phyloP scores from a whole-genome alignment of 2,888 invertebrate species.

The Barypeithes pellucidus region DNA sequence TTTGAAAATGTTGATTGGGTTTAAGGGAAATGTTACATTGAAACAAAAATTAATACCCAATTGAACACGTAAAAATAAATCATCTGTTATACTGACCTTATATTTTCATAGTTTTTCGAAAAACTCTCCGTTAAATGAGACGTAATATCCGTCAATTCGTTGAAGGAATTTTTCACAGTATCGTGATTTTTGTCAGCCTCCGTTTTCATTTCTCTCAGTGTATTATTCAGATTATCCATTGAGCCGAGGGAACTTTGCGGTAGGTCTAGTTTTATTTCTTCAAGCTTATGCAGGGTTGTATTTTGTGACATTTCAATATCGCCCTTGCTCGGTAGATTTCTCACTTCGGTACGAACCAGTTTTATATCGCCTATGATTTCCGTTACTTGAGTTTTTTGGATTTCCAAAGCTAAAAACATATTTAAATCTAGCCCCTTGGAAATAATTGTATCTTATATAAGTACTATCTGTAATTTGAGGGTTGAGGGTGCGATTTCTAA shows the following conservation, averaged over 20 bases:
- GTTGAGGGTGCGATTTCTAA: no score
- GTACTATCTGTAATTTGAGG: no score
- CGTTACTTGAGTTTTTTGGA: slow-evolving; percentile 64
- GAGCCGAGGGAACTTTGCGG: slow-evolving; percentile 41
- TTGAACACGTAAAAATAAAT: slow-evolving; percentile 42
- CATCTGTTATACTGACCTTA: slow-evolving; percentile 63
- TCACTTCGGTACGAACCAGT: slow-evolving; percentile 61
- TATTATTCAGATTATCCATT: slow-evolving; percentile 55
- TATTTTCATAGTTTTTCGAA: slow-evolving; percentile 74
- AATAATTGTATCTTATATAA: no score
- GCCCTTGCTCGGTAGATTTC: slow-evolving; percentile 69
- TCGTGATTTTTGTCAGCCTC: slow-evolving; percentile 60
- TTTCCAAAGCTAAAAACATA: slow-evolving; percentile 60
- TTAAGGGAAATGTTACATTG: no score
- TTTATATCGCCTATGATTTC: slow-evolving; percentile 64
- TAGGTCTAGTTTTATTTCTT: slow-evolving; percentile 52
- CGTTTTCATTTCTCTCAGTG: slow-evolving; percentile 56
- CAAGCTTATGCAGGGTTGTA: slow-evolving; percentile 70
- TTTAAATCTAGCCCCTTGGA: no score
- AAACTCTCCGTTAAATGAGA: slow-evolving; percentile 74
- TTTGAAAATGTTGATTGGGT: no score
- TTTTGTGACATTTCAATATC: slow-evolving; percentile 77
- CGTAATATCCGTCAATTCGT: slow-evolving; percentile 72
- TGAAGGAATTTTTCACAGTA: slow-evolving; percentile 61
- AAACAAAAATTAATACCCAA: no score